Evolutionary conservation across 2,888 invertebrate genomes (phyloP).

Genomic region (Oligia strigilis): DNA sequence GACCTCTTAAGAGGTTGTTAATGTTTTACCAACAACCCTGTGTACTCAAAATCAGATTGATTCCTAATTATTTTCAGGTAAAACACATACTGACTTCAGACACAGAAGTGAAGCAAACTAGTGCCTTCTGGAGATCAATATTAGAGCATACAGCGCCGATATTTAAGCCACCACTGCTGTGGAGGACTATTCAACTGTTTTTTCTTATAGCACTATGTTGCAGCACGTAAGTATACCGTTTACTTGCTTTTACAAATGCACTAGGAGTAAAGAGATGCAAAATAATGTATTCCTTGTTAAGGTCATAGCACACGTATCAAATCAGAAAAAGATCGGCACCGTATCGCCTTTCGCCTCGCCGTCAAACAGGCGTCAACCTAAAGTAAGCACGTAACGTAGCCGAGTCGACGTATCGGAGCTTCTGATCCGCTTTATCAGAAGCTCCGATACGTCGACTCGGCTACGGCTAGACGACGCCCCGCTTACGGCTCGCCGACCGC

Average conservation of each 20-base stretch:
- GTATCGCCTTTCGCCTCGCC: too few relatives aligned
- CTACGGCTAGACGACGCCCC: too few relatives aligned
- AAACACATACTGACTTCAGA: conserved; percentile 64
- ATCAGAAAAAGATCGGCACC: too few relatives aligned
- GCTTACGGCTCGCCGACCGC: too few relatives aligned
- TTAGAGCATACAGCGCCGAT: conserved; percentile 87
- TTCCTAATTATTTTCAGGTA: conserved; percentile 71
- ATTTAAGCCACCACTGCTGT: conserved; percentile 87
- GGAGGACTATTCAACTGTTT: conserved; percentile 88
- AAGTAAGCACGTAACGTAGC: too few relatives aligned
- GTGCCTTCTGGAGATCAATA: conserved; percentile 81
- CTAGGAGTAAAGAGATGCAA: background rate
- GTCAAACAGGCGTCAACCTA: too few relatives aligned
- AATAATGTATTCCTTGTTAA: background rate
- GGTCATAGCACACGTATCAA: too few relatives aligned
- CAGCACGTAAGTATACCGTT: conserved; percentile 88
- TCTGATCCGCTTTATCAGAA: too few relatives aligned
- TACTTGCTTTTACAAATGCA: conserved; percentile 6
- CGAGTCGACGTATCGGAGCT: too few relatives aligned
- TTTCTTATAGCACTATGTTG: conserved; percentile 90
- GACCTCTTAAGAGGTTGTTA: too few relatives aligned
- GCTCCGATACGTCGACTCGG: too few relatives aligned
- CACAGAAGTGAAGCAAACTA: conserved; percentile 23
- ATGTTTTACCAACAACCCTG: too few relatives aligned
- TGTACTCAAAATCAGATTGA: background rate